phyloP scores from a whole-genome alignment of 2,113 vertebrate species.

The Lipophrys pholis region DNA sequence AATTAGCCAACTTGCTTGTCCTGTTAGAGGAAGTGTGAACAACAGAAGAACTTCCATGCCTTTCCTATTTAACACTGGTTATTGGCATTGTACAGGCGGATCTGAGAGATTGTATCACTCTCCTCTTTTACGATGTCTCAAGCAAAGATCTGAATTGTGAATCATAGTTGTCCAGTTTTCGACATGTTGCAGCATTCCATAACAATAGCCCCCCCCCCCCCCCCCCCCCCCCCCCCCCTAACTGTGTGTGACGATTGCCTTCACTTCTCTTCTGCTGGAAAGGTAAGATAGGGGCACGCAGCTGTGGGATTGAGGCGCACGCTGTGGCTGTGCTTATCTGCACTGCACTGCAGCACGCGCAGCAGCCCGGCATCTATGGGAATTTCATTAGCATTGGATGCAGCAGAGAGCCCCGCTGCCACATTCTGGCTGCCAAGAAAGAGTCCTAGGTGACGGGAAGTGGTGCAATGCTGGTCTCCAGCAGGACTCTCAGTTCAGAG shows the following conservation, averaged over 20 bases:
- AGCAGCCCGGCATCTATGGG: conserved; percentile 11
- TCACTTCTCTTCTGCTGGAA: neutral
- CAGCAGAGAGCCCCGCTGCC: conserved; percentile 7
- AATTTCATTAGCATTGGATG: conserved; percentile 52
- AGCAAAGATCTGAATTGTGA: no score
- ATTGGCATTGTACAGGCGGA: no score
- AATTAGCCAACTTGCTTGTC: no score
- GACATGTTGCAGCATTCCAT: no score
- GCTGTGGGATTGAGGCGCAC: conserved; percentile 1
- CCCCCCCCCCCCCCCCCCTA: no score
- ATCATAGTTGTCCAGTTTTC: no score
- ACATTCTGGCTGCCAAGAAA: conserved; percentile 39
- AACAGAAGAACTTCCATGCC: no score
- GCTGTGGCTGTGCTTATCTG: conserved; percentile 18
- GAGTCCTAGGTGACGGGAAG: conserved; percentile 4
- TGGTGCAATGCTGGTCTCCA: conserved; percentile 28
- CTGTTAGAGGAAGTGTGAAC: no score
- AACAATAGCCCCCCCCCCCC: no score
- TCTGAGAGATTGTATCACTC: no score
- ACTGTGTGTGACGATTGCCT: neutral
- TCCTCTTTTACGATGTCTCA: no score
- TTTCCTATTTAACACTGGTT: no score
- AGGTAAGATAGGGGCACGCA: neutral
- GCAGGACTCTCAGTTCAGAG: neutral
- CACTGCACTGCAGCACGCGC: conserved; percentile 55